Evolutionary conservation across 1,140 invertebrate genomes (phyloP).

Genomic region (Drosophila sucinea): DNA sequence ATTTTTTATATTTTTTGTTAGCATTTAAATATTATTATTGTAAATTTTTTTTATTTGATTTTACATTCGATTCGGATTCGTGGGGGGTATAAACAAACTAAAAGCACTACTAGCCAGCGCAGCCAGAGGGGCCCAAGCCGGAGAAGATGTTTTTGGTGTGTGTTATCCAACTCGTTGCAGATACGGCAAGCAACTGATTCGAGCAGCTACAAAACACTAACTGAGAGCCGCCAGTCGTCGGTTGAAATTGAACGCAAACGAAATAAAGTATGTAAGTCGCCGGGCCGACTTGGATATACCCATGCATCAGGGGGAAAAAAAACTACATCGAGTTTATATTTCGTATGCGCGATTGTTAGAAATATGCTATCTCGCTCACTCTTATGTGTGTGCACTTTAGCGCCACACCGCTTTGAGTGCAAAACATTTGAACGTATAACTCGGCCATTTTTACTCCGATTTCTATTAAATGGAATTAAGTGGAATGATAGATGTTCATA

Average conservation of each 20-base stretch:
- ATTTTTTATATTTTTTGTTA: neutral
- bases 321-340: no score
- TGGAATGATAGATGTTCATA: no score
- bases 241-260: conserved; percentile 9
- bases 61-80: neutral
- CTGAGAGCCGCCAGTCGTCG: conserved; percentile 25
- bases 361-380: no score
- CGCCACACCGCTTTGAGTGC: no score
- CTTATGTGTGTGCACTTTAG: no score
- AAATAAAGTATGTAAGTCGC: no score
- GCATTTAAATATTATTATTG: neutral
- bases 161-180: conserved; percentile 69
- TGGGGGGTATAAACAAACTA: conserved; percentile 25
- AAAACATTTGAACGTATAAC: no score
- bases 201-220: conserved; percentile 32
- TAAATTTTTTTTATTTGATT: neutral
- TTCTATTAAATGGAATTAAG: no score
- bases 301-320: no score
- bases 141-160: neutral
- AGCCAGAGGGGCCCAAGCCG: conserved; percentile 37
- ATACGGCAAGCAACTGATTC: conserved; percentile 70
- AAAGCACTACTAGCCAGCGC: conserved; percentile 20
- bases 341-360: no score
- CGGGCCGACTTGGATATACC: no score
- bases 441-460: no score